Evolutionary conservation across 2,113 vertebrate species (phyloP), one percentile per base, ranked within the genome.

Genomic region (Gadus chalcogrammus): DNA sequence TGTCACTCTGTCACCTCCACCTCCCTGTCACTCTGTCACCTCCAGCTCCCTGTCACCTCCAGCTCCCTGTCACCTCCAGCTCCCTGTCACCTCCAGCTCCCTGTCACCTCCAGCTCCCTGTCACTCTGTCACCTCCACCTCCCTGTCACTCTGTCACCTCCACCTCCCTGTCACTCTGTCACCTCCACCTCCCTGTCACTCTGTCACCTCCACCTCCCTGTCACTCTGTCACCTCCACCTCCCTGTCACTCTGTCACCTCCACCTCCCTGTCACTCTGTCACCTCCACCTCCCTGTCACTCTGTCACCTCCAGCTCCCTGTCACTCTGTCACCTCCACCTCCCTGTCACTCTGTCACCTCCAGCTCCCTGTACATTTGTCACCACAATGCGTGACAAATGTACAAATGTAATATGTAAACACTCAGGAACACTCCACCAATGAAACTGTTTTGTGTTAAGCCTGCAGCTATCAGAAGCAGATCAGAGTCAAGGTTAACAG

Each of bases 381-480:
- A 6, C 7, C 55, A 16, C 53, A 56, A 22, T 59, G 11, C 28
- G 67, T 67, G 20, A 20, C 20, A 20, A 20, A 20, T 20, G 20
- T 20, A 20, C 20, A 20, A 20, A 20, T 20, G 20, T 20, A 20
- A 72, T 56, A 42, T 65, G 67, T 42, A 72, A 79, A 82, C 69
- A 65, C 31, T 59, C 24, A 24, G 24, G 22, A 52, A 58, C n/a
- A 73, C 48, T 18, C 27, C 15, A 56, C 75, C 52, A 60, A 28
- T 35, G 11, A 48, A 69, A 69, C 56, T 9, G 61, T 61, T 61
- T 65, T 48, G 42, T 16, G 12, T 48, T 73, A 68, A 73, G 76
- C 81, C 77, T 71, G 75, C 76, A 75, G 31, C 31, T 35, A 35
- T 77, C 35, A 68, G 0, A 1, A 15, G 24, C 28, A 22, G 64